Conservation (phyloP, 2,888 invertebrate species). For the Malacosoma neustria region DNA sequence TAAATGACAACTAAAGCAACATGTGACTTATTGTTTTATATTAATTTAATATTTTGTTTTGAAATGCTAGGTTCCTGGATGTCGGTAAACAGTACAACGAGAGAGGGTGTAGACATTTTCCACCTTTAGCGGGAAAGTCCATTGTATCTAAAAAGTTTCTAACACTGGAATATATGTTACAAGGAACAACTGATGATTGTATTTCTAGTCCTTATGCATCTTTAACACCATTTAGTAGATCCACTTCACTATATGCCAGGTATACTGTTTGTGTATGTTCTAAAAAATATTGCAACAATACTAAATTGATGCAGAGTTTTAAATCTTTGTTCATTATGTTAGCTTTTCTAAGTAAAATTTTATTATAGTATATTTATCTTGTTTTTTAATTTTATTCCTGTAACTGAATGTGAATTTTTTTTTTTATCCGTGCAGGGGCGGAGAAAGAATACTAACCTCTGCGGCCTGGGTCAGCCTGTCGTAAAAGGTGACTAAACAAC, state of each 20-base stretch:
- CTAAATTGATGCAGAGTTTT: neutral
- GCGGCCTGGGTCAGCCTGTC: too few species aligned
- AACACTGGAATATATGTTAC: constrained; percentile 21
- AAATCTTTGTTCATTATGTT: neutral
- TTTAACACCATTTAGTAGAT: constrained; percentile 35
- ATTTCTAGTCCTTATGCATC: constrained; percentile 31
- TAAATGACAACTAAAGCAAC: too few species aligned
- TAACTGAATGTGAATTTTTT: neutral
- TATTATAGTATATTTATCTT: neutral
- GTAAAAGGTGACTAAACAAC: too few species aligned
- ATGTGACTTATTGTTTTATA: too few species aligned
- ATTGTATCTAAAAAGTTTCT: constrained; percentile 20
- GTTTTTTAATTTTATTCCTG: neutral
- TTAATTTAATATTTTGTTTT: too few species aligned
- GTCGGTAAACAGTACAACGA: constrained; percentile 26
- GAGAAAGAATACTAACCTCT: too few species aligned
- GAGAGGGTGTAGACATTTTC: constrained; percentile 30
- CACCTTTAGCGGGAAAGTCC: constrained; percentile 21
- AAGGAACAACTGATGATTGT: constrained; percentile 24
- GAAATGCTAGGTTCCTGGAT: constrained; percentile 29
- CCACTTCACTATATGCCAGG: constrained; percentile 33
- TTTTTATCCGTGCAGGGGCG: too few species aligned
- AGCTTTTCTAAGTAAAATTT: neutral
- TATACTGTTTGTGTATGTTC: constrained; percentile 44
- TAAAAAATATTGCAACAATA: constrained; percentile 29